Conservation (phyloP, 2,113 vertebrate genomes). For the Marmota flaviventris region DNA sequence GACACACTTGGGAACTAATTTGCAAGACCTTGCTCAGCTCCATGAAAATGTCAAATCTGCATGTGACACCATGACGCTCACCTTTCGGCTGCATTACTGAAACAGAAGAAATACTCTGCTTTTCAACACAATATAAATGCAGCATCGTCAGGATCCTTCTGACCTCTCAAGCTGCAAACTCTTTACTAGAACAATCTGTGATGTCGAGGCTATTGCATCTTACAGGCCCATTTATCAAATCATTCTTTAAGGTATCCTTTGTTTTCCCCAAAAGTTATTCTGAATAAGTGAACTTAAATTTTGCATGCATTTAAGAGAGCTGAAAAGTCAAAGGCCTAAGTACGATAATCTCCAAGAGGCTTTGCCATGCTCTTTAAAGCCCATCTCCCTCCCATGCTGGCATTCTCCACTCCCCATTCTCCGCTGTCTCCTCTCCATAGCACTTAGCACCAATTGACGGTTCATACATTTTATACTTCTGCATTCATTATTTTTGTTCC, state of each 20-base stretch:
- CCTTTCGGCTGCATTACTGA: background rate
- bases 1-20: conserved; percentile 11
- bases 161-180: background rate
- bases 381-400: background rate
- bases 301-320: conserved; percentile 1
- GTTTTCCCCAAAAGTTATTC: background rate
- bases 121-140: background rate
- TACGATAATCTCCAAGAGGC: background rate
- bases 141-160: background rate
- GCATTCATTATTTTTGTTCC: background rate
- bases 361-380: background rate
- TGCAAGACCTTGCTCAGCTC: conserved; percentile 15
- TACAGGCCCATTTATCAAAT: background rate
- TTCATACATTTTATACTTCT: background rate
- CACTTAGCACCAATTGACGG: background rate
- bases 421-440: background rate
- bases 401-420: background rate
- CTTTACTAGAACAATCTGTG: background rate
- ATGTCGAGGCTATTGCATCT: background rate
- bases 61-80: background rate
- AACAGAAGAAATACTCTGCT: background rate
- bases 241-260: background rate
- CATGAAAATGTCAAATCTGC: conserved; percentile 52
- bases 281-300: conserved; percentile 4
- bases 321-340: background rate